phyloP scores from a whole-genome alignment of 2,113 vertebrate species.

The Herpetotheres cachinnans region DNA sequence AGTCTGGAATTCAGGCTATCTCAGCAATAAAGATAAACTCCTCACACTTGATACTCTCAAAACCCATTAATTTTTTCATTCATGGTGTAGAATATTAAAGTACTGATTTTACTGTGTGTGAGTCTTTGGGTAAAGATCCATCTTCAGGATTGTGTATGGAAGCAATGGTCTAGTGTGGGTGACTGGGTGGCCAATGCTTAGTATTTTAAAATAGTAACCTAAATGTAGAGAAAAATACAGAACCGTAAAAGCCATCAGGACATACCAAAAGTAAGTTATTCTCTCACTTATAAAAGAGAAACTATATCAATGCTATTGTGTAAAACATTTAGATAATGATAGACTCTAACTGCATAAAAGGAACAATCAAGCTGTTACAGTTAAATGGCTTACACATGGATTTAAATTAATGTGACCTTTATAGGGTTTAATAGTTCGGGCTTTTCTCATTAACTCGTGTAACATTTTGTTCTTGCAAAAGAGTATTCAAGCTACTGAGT shows the following conservation, averaged over 20 bases:
- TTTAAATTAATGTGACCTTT: slow-evolving; percentile 28
- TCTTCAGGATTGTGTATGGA: not conserved
- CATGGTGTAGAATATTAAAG: not conserved
- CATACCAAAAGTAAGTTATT: not conserved
- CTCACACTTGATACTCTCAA: not conserved
- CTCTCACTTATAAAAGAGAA: not conserved
- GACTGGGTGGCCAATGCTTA: not conserved
- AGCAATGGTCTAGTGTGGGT: not conserved
- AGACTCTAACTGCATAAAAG: not conserved
- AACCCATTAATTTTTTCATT: fast-evolving
- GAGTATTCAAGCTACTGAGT: slow-evolving; percentile 8
- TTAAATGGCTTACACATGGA: slow-evolving; percentile 3
- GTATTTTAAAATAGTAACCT: not conserved
- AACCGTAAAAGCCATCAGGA: not conserved
- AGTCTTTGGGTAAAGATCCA: not conserved
- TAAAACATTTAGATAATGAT: not conserved
- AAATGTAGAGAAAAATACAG: not conserved
- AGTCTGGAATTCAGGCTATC: not conserved
- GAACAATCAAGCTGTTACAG: not conserved
- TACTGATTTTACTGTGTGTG: not conserved
- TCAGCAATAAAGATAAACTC: not conserved
- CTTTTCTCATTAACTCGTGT: slow-evolving; percentile 5
- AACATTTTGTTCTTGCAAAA: slow-evolving; percentile 25
- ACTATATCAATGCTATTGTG: not conserved
- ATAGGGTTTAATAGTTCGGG: not conserved